Evolutionary conservation across 2,888 invertebrate genomes (phyloP).

Genomic region (Tenthredo amoena): DNA sequence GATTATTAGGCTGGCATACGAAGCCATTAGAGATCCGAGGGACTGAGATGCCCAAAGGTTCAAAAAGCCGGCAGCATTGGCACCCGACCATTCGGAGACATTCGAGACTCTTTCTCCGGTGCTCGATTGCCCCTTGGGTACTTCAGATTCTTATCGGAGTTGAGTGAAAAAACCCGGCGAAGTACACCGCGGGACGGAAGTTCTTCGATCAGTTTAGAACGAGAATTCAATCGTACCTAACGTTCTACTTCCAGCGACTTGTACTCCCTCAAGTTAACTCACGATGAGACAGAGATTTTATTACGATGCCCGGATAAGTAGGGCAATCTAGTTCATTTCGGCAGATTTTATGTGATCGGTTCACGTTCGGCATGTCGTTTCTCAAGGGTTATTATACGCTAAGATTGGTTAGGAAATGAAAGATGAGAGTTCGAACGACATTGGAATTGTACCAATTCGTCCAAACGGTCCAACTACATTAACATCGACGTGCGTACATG

Average conservation of each 20-base stretch:
- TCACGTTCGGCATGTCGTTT: not conserved
- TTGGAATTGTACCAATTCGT: not conserved
- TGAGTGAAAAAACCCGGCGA: slow-evolving; percentile 37
- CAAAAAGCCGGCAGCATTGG: slow-evolving; percentile 47
- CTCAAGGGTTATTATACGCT: not conserved
- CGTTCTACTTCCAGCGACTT: not conserved
- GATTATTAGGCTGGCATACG: slow-evolving; percentile 55
- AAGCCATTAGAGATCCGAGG: slow-evolving; percentile 51
- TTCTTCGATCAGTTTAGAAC: slow-evolving; percentile 36
- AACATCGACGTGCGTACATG: not conserved
- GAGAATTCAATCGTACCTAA: slow-evolving; percentile 10
- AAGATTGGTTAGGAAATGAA: not conserved
- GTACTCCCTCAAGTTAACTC: not conserved
- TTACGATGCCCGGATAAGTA: not conserved
- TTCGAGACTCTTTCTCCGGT: slow-evolving; percentile 37
- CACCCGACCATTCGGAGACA: slow-evolving; percentile 51
- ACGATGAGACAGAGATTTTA: slow-evolving; percentile 14
- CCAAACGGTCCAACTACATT: not conserved
- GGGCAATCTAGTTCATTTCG: not conserved
- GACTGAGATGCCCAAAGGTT: slow-evolving; percentile 13
- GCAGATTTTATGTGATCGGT: not conserved
- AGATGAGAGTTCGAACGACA: not conserved
- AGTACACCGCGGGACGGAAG: slow-evolving; percentile 39
- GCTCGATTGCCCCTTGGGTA: slow-evolving; percentile 50
- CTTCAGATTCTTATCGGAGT: slow-evolving; percentile 53